Evolutionary conservation across 1,140 invertebrate species (phyloP).

Genomic region (Carcinoscorpius rotundicauda): DNA sequence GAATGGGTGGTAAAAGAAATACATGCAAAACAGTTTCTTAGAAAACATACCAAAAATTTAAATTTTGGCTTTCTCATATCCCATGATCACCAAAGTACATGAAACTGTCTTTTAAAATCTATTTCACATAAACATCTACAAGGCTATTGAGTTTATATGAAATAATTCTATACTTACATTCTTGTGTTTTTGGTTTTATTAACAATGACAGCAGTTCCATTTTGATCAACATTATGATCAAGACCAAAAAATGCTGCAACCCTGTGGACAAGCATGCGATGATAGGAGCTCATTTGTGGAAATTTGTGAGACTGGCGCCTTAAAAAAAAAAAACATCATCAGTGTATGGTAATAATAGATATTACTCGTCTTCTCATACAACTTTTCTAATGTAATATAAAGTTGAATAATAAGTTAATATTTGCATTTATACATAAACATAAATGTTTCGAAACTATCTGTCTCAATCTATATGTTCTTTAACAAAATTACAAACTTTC

Average conservation of each 20-base stretch:
- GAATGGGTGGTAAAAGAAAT: too few species aligned
- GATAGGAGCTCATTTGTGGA: conserved; percentile 83
- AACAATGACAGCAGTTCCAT: conserved; percentile 71
- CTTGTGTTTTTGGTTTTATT: conserved; percentile 61
- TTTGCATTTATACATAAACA: too few species aligned
- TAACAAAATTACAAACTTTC: too few species aligned
- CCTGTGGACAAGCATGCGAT: conserved; percentile 86
- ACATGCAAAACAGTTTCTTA: too few species aligned
- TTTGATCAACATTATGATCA: conserved; percentile 83
- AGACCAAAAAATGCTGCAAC: conserved; percentile 85
- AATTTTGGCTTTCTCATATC: too few species aligned
- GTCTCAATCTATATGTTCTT: neutral
- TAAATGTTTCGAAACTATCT: neutral
- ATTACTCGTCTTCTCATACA: neutral
- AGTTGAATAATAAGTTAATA: too few species aligned
- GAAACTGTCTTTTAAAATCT: too few species aligned
- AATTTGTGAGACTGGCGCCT: conserved; percentile 60
- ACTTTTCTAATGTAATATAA: too few species aligned
- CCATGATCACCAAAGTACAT: too few species aligned
- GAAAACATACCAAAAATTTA: too few species aligned
- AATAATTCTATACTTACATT: conserved; percentile 36
- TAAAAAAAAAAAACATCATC: conserved; percentile 18
- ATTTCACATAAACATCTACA: too few species aligned
- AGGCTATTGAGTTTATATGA: too few species aligned
- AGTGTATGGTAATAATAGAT: neutral